phyloP scores from a whole-genome alignment of 1,140 invertebrate species.

The Cydia amplana region DNA sequence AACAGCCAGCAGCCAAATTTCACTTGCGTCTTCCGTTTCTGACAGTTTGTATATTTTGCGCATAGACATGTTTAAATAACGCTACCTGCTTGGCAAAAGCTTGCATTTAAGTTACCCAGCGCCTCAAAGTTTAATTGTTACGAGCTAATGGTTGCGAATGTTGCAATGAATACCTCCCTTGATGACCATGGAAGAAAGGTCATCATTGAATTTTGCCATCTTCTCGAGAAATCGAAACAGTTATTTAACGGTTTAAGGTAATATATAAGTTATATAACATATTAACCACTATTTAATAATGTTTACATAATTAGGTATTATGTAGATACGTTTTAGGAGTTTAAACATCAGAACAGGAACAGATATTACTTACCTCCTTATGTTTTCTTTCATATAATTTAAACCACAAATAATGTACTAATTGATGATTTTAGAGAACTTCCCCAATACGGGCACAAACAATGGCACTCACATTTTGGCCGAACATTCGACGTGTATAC shows the following conservation, averaged over 20 bases:
- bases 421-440: conserved; percentile 86
- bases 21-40: not conserved
- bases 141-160: conserved; percentile 31
- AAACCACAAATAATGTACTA: not conserved
- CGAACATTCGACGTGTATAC: conserved; percentile 99
- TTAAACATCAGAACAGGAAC: too few relatives aligned
- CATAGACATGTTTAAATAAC: not conserved
- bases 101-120: not conserved
- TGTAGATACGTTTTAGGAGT: too few relatives aligned
- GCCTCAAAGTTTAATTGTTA: not conserved
- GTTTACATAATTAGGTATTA: too few relatives aligned
- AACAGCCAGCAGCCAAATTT: not conserved
- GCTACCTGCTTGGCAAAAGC: not conserved
- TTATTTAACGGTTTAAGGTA: conserved; percentile 97
- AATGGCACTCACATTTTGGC: conserved; percentile 99
- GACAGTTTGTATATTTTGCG: not conserved
- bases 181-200: conserved; percentile 95
- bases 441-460: conserved; percentile 98
- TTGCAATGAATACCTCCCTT: conserved; percentile 65
- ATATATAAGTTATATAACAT: conserved; percentile 40
- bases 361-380: too few relatives aligned
- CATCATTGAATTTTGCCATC: conserved; percentile 97
- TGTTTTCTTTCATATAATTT: not conserved
- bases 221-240: conserved; percentile 98
- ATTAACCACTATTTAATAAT: not conserved